Evolutionary conservation across 2,888 invertebrate genomes (phyloP).

Genomic region (Platycnemis pennipes): DNA sequence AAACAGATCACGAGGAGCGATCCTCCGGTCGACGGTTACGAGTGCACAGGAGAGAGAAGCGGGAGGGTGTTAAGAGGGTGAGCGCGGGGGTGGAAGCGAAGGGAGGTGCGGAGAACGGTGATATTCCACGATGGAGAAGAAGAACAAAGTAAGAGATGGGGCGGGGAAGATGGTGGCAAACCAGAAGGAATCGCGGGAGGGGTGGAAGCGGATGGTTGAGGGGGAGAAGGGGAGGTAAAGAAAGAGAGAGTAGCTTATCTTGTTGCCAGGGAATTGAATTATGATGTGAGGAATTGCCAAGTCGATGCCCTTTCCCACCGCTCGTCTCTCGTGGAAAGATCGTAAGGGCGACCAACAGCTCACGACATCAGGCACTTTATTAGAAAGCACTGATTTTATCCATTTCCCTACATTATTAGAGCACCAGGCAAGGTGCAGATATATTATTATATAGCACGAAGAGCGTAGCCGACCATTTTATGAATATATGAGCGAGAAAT

Average conservation of each 20-base stretch:
- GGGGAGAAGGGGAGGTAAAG: background rate
- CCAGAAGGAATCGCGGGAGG: background rate
- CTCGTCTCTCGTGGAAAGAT: too few relatives aligned
- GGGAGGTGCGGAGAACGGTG: background rate
- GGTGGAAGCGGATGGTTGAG: background rate
- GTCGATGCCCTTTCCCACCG: background rate
- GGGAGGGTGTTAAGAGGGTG: background rate
- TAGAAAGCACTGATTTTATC: too few relatives aligned
- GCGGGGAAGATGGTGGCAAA: background rate
- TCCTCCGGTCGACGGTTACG: background rate
- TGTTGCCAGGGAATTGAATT: conserved; percentile 26
- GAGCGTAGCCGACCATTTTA: too few relatives aligned
- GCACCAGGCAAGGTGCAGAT: too few relatives aligned
- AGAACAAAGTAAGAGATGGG: background rate
- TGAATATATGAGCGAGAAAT: too few relatives aligned
- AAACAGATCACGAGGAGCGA: background rate
- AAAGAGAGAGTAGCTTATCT: conserved; percentile 20
- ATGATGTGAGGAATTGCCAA: conserved; percentile 23
- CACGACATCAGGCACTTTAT: too few relatives aligned
- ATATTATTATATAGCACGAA: too few relatives aligned
- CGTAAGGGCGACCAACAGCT: too few relatives aligned
- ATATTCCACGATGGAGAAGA: background rate
- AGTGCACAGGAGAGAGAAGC: background rate
- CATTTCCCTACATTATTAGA: too few relatives aligned
- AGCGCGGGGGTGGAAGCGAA: background rate